Conservation (phyloP, 2,113 vertebrate genomes). For the Dicerorhinus sumatrensis region DNA sequence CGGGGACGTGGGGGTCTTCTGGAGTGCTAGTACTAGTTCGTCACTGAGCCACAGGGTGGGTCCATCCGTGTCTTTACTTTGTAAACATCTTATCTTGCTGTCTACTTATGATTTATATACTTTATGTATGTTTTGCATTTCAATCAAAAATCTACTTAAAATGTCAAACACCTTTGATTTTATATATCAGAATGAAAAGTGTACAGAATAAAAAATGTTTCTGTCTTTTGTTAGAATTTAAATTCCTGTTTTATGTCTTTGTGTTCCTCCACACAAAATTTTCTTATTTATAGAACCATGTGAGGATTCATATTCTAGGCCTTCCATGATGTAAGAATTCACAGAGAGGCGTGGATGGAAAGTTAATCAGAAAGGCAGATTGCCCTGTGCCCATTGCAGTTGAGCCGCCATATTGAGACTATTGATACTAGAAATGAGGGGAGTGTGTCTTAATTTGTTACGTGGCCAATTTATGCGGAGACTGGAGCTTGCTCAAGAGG, state of each 20-base stretch:
- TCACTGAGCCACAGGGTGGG: background rate
- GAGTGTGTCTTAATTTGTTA: background rate
- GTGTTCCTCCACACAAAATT: background rate
- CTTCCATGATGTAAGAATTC: background rate
- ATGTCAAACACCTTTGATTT: background rate
- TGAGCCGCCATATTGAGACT: background rate
- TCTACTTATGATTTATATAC: background rate
- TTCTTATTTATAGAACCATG: background rate
- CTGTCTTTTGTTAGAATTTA: slow-evolving; percentile 10
- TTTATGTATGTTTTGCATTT: background rate
- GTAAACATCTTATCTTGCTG: background rate
- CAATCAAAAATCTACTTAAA: slow-evolving; percentile 14
- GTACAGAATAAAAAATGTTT: background rate
- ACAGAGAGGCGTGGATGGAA: background rate
- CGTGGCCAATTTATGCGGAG: background rate
- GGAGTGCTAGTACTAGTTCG: background rate
- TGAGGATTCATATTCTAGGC: background rate
- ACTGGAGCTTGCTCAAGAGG: background rate
- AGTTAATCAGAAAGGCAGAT: background rate
- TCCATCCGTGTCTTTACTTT: background rate
- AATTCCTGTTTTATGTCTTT: slow-evolving; percentile 1
- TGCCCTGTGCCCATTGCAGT: background rate
- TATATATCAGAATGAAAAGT: background rate
- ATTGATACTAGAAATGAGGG: background rate
- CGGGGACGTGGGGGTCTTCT: background rate